Conservation (phyloP, 2,888 invertebrate genomes). For the Vandiemenella viatica region DNA sequence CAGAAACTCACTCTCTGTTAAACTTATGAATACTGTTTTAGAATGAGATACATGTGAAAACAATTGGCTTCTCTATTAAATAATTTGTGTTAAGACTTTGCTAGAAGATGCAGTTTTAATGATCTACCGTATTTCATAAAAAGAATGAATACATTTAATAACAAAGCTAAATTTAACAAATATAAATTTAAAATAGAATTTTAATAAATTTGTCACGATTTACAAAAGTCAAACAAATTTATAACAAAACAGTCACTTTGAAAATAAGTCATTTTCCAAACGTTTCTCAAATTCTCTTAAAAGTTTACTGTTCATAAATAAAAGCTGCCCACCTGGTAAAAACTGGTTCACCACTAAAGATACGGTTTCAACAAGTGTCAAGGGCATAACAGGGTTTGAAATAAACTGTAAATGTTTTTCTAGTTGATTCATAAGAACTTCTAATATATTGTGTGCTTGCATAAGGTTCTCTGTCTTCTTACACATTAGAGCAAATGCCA, state of each 20-base stretch:
- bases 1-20: too few species aligned
- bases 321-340: constrained; percentile 13
- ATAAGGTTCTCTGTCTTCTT: constrained; percentile 7
- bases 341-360: constrained; percentile 14
- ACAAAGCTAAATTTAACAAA: too few species aligned
- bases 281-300: constrained; percentile 11
- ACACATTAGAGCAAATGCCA: constrained; percentile 11
- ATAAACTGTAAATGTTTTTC: constrained; percentile 14
- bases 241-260: constrained; percentile 8
- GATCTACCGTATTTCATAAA: too few species aligned
- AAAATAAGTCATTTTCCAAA: constrained; percentile 12
- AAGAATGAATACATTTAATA: too few species aligned
- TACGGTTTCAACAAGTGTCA: constrained; percentile 12
- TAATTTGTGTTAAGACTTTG: too few species aligned
- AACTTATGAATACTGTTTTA: too few species aligned
- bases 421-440: constrained; percentile 9
- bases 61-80: too few species aligned
- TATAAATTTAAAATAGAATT: too few species aligned
- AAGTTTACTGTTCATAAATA: constrained; percentile 14
- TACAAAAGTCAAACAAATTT: too few species aligned
- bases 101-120: too few species aligned
- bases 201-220: too few species aligned
- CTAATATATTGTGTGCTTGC: constrained; percentile 14
- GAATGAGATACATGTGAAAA: too few species aligned
- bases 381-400: constrained; percentile 11